Evolutionary conservation across 2,113 vertebrate genomes (phyloP), one percentile per base, ranked within the genome.

Genomic region (Zapus hudsonius): DNA sequence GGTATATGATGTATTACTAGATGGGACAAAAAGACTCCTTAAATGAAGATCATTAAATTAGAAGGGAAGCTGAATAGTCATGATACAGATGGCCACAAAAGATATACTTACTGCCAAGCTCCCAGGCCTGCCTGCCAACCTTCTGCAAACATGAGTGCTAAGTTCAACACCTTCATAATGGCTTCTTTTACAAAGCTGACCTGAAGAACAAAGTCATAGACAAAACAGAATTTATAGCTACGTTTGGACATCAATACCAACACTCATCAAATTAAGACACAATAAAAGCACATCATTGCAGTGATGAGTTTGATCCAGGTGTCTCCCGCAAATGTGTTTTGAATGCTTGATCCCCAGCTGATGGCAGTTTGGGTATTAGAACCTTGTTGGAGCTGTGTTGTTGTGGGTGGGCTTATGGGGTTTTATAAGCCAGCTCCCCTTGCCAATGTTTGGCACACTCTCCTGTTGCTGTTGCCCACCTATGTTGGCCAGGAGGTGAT

Each of bases 151-250:
- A 99, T 99, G 92, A 99, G 98, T 15, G 99, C 99, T 63, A 99
- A 97, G 97, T 99, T 99, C 70, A 99, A 97, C 66, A 99, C 99
- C 97, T 99, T 99, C 99, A 99, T 99, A 96, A 99, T 99, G 52
- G 99, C 99, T 97, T 99, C 99, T 83, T 99, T 99, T 95, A 99
- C 99, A 97, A 99, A 99, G 97, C 99, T 99, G 95, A 99, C 99
- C 99, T 99, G 83, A 23, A 90, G 85, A 91, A 33, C n/a, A 96
- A 92, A 97, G 93, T 84, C 17, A 31, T 19, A 33, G 93, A 89
- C 93, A 92, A 79, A 96, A 93, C 2, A 93, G 47, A 59, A 47
- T 57, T 33, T 0, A 55, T 74, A 52, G 79, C 69, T 23, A 17
- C 7, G 22, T 40, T 10, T 84, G 42, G 13, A 57, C n/a, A 76